Percentiles rank a stretch among this genome's conserved stretches.
These are phyloP conservation scores for Tamias sibiricus DNA, from an alignment of 2,113 vertebrate genomes.

Conservation along the genomic window DNA sequence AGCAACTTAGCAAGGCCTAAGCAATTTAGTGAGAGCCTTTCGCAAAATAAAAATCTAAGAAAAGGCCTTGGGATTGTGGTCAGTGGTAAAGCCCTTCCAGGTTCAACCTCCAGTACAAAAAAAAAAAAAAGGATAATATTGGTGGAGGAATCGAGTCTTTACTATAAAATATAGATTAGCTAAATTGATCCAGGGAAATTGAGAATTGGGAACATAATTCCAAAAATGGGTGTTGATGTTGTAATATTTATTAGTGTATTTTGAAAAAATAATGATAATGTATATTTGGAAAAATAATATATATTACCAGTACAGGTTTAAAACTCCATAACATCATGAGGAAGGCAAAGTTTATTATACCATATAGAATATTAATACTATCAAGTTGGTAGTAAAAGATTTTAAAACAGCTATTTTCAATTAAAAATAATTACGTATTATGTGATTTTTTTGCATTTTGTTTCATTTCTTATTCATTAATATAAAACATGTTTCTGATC, in stretches of 20 bases:
- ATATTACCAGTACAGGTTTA: not conserved
- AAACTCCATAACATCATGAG: not conserved
- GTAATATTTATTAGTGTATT: not conserved
- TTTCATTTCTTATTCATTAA: not conserved
- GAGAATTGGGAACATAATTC: not conserved
- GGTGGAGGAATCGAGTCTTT: not conserved
- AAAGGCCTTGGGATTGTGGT: no score
- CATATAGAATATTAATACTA: not conserved
- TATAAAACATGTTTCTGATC: not conserved
- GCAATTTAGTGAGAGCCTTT: no score
- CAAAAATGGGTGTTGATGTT: not conserved
- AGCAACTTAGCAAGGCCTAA: no score
- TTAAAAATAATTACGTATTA: not conserved
- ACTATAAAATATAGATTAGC: not conserved
- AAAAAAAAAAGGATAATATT: no score
- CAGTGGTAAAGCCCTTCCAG: no score
- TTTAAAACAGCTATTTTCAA: not conserved
- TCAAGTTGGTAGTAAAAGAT: not conserved
- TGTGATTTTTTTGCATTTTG: not conserved
- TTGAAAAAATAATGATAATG: not conserved
- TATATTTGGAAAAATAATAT: not conserved
- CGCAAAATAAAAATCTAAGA: no score
- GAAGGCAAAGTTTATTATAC: not conserved
- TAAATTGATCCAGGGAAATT: not conserved
- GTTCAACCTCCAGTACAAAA: no score